Percentiles rank a stretch among this genome's conserved stretches.
These are phyloP conservation scores for Gopherus evgoodei DNA, from an alignment of 2,113 vertebrate genomes.

Conservation along the genomic window DNA sequence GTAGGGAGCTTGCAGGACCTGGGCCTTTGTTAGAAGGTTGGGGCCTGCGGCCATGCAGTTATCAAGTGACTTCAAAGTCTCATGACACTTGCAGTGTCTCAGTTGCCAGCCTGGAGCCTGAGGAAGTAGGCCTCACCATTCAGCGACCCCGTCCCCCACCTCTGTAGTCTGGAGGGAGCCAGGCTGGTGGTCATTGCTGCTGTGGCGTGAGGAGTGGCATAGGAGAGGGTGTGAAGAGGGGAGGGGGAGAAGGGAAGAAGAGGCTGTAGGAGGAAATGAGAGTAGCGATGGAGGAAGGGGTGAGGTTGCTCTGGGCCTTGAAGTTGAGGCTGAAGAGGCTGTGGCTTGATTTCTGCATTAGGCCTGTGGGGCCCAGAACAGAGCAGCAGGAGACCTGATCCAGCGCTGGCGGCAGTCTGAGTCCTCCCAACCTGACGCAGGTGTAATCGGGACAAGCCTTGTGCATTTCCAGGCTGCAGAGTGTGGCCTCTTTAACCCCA, in stretches of 20 bases:
- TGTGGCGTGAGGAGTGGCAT: not conserved
- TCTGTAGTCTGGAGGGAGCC: not conserved
- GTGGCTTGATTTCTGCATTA: not conserved
- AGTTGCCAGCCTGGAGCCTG: not conserved
- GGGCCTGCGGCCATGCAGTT: not conserved
- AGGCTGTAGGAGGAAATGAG: not conserved
- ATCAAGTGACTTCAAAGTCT: not conserved
- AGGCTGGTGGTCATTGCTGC: not conserved
- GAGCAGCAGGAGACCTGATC: not conserved
- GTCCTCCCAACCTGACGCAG: not conserved
- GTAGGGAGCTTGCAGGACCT: too few relatives aligned
- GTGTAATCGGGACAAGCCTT: not conserved
- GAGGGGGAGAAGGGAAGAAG: not conserved
- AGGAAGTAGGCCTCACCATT: too few relatives aligned
- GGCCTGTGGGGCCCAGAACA: not conserved
- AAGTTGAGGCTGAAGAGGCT: not conserved
- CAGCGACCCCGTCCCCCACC: not conserved
- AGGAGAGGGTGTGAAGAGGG: not conserved
- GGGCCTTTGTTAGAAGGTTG: not conserved
- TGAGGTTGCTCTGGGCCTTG: not conserved
- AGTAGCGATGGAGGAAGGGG: not conserved
- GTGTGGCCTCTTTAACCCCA: conserved; percentile 19
- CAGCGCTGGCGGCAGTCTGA: accelerated
- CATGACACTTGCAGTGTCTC: not conserved
- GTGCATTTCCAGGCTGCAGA: conserved; percentile 19